These are phyloP conservation scores for Malurus alboscapulatus DNA, from an alignment of 2,113 vertebrate species.

Conservation along the genomic window DNA sequence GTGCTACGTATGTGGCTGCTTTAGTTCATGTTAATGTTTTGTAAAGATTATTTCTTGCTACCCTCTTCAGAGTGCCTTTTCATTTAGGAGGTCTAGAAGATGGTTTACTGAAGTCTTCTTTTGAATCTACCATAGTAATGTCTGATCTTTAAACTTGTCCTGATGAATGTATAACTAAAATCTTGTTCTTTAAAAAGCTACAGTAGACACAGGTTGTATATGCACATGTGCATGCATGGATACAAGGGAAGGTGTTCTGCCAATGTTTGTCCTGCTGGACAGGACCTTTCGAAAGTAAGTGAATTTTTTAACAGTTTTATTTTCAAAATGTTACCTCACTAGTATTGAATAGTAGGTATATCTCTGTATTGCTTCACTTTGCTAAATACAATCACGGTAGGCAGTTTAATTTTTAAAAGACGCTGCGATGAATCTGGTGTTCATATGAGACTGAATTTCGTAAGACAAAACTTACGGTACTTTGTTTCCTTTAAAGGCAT, in stretches of 20 bases:
- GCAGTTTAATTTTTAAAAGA: conserved; percentile 46
- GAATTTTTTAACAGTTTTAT: conserved; percentile 68
- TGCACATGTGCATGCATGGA: conserved; percentile 68
- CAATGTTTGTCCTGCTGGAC: conserved; percentile 75
- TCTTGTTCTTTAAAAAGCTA: conserved; percentile 52
- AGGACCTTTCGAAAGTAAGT: conserved; percentile 68
- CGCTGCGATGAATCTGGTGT: background rate
- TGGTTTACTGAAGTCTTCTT: conserved; percentile 37
- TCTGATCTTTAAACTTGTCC: conserved; percentile 49
- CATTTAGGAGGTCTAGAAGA: conserved; percentile 52
- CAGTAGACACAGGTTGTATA: conserved; percentile 59
- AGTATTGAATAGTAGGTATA: conserved; percentile 48
- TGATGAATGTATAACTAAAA: conserved; percentile 72
- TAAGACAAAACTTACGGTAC: conserved; percentile 9
- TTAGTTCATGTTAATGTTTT: conserved; percentile 4
- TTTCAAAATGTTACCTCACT: conserved; percentile 73
- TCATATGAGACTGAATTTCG: conserved; percentile 2
- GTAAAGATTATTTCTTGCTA: conserved; percentile 9
- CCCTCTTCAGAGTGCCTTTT: conserved; percentile 66
- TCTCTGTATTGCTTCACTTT: conserved; percentile 54
- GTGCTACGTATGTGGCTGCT: background rate
- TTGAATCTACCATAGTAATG: conserved; percentile 37
- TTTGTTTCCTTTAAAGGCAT: conserved; percentile 31
- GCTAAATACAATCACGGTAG: conserved; percentile 48
- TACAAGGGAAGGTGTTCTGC: conserved; percentile 65